Evolutionary conservation across 1,140 invertebrate species (phyloP), one percentile per base, ranked within the genome.

Genomic region (Aradophagus sp.): DNA sequence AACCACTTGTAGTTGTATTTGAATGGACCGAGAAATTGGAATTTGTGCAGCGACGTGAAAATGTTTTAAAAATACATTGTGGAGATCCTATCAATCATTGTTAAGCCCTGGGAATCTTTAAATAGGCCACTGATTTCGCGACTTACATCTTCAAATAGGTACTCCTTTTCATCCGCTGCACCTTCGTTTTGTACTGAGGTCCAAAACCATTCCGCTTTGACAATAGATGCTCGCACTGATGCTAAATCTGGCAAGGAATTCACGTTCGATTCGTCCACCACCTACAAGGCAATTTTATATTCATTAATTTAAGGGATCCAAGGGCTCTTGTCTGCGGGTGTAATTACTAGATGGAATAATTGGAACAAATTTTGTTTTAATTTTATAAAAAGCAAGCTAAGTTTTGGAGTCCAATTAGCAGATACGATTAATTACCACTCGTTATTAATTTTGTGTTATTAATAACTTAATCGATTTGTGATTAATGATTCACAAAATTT

Each of bases 151-250:
- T 93, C 92, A 75, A 94, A 94, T 11, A 93, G 86, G 85, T 96
- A 97, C 58, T 95, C 91, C 73, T 91, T 91, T 82, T 98, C 97
- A 77, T 94, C 91, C 31, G 95, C 93, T 80, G 95, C 95, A 67
- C 92, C 93, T 75, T 96, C 93, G 87, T 98, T 97, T 85, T 99
- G 96, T 42, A 99, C 94, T 29, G 95, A 96, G 0, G 91, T 93
- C 96, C 97, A 98, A 86, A 99, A 99, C 97, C 97, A 99, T 86
- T 98, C 94, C 12, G 92, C 93, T 83, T 94, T 95, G 26, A 96
- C 91, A 34, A 96, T 87, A 75, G 92, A 89, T 11, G 92, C 89
- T 62, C 87, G 85, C 13, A 84, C 72, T 11, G 88, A 85, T 5
- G 85, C 84, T 55, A 89, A 88, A 63, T 91, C 90, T 34, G 91